Percentiles rank a stretch among this genome's conserved stretches.
Evolutionary conservation across 2,888 invertebrate genomes (phyloP).

Genomic region (Eumacrocentrus americanus): DNA sequence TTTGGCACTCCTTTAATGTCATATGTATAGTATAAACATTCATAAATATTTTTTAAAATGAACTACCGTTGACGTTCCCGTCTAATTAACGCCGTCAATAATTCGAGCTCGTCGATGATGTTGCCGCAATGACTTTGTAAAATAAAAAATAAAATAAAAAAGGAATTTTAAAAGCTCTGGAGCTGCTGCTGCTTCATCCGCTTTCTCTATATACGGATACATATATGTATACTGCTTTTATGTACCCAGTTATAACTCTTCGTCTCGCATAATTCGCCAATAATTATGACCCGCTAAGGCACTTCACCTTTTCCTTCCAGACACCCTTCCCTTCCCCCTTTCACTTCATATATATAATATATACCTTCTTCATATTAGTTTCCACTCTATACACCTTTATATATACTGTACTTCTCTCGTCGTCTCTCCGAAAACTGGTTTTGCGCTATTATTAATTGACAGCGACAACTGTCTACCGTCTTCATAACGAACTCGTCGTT

Average conservation of each 20-base stretch:
- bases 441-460: slow-evolving; percentile 29
- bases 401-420: background rate
- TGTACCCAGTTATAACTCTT: too few species aligned
- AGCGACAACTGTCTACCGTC: slow-evolving; percentile 29
- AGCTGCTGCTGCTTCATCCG: too few species aligned
- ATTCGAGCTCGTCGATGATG: slow-evolving; percentile 19
- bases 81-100: slow-evolving; percentile 32
- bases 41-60: background rate
- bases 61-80: slow-evolving; percentile 21
- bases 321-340: background rate
- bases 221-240: too few species aligned
- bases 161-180: too few species aligned
- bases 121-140: too few species aligned
- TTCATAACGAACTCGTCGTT: slow-evolving; percentile 28
- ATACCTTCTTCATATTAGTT: slow-evolving; percentile 1
- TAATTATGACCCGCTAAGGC: slow-evolving; percentile 14
- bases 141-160: slow-evolving; percentile 14
- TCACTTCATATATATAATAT: background rate
- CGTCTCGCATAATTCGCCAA: slow-evolving; percentile 17
- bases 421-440: slow-evolving; percentile 23
- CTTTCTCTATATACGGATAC: too few species aligned
- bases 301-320: slow-evolving; percentile 10
- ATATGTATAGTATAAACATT: slow-evolving; percentile 9
- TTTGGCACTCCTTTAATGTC: slow-evolving; percentile 4
- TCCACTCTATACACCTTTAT: background rate